phyloP scores from a whole-genome alignment of 1,140 invertebrate species.

The Acromyrmex heyeri region DNA sequence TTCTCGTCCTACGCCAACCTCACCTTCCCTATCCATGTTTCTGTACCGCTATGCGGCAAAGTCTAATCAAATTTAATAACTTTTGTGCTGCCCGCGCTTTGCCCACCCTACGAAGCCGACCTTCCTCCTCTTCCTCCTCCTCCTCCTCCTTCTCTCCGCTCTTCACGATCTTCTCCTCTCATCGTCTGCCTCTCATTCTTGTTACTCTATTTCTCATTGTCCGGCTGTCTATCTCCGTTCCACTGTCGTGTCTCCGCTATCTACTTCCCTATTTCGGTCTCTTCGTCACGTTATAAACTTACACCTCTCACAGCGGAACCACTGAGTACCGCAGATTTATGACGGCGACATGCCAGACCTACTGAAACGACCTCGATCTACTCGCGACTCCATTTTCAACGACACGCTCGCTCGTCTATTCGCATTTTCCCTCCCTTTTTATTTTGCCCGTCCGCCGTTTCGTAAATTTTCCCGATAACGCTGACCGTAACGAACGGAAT shows the following conservation, averaged over 20 bases:
- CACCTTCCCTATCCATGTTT: slow-evolving; percentile 62
- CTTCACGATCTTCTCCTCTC: background rate
- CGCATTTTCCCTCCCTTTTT: background rate
- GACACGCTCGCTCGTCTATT: slow-evolving; percentile 30
- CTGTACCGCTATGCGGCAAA: slow-evolving; percentile 79
- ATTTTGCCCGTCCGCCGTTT: slow-evolving; percentile 18
- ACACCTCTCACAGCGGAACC: slow-evolving; percentile 56
- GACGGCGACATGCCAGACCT: slow-evolving; percentile 78
- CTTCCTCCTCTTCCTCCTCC: slow-evolving; percentile 19
- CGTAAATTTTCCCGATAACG: slow-evolving; percentile 44
- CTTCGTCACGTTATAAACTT: slow-evolving; percentile 81
- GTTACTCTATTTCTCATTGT: slow-evolving; percentile 48
- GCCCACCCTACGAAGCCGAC: slow-evolving; percentile 44
- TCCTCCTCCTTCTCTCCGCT: background rate
- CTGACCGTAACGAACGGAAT: background rate
- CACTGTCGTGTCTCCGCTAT: slow-evolving; percentile 38
- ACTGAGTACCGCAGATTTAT: slow-evolving; percentile 81
- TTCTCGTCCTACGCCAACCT: slow-evolving; percentile 69
- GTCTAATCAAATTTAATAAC: slow-evolving; percentile 87
- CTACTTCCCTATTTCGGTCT: slow-evolving; percentile 54
- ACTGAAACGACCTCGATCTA: slow-evolving; percentile 77
- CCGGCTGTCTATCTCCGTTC: slow-evolving; percentile 34
- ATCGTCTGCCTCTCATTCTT: background rate
- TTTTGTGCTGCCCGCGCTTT: slow-evolving; percentile 80
- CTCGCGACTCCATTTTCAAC: slow-evolving; percentile 76